These are phyloP conservation scores for Coryphaenoides rupestris DNA, from an alignment of 2,113 vertebrate species.

Conservation along the genomic window DNA sequence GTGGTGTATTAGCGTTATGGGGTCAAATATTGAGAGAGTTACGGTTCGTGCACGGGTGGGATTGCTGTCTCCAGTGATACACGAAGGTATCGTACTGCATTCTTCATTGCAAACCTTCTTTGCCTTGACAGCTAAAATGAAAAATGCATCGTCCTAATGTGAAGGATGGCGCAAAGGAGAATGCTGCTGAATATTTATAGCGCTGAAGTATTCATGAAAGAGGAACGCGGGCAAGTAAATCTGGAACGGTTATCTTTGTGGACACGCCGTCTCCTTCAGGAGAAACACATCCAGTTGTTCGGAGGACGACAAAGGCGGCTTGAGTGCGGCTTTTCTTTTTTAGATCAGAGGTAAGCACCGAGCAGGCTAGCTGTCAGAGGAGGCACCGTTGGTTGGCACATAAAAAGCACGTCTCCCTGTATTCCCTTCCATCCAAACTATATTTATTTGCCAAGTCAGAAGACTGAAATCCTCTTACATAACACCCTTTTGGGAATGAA, in stretches of 20 bases:
- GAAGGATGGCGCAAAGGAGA: no score
- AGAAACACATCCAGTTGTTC: not conserved
- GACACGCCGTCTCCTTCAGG: not conserved
- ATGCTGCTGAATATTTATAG: no score
- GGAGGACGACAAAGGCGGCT: slow-evolving; percentile 8
- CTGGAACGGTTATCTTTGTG: slow-evolving; percentile 15
- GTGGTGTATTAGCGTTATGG: no score
- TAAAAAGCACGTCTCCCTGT: slow-evolving; percentile 14
- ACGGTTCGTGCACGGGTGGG: no score
- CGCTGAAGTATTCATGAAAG: slow-evolving; percentile 25
- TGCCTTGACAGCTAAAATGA: no score
- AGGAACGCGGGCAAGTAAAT: slow-evolving; percentile 3
- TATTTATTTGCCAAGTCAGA: slow-evolving; percentile 23
- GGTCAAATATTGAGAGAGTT: no score
- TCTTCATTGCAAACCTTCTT: no score
- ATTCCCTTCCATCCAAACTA: slow-evolving; percentile 27
- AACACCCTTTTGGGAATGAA: slow-evolving; percentile 37
- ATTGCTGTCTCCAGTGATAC: no score
- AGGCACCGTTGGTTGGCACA: slow-evolving; percentile 11
- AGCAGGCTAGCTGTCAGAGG: slow-evolving; percentile 17
- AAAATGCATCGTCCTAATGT: no score
- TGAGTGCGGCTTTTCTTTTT: not conserved
- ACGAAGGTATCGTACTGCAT: no score
- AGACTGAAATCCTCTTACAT: slow-evolving; percentile 41
- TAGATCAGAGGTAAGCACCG: slow-evolving; percentile 28